These are phyloP conservation scores for Heterodera schachtii DNA, from an alignment of 1,140 invertebrate genomes.

Conservation along the genomic window DNA sequence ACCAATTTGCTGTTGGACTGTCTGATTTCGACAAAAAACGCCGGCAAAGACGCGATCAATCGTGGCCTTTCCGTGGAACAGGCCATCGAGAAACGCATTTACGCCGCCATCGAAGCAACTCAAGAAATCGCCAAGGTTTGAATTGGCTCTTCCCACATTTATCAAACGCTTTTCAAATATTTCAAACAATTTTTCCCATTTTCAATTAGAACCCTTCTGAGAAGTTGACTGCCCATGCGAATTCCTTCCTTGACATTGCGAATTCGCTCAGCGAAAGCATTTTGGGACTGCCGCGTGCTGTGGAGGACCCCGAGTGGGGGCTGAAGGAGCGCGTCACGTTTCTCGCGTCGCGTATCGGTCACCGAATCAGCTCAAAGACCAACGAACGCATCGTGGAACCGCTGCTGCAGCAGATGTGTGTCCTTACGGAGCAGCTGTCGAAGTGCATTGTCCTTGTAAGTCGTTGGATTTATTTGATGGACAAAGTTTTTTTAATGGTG, in stretches of 20 bases:
- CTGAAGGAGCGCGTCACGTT: slow-evolving; percentile 30
- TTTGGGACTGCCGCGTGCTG: slow-evolving; percentile 15
- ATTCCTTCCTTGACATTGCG: slow-evolving; percentile 38
- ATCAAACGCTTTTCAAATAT: neutral
- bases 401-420: slow-evolving; percentile 10
- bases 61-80: slow-evolving; percentile 9
- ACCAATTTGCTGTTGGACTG: slow-evolving; percentile 41
- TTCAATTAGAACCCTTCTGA: slow-evolving; percentile 27
- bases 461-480: neutral
- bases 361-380: slow-evolving; percentile 22
- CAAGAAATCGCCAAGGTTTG: slow-evolving; percentile 38
- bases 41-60: slow-evolving; percentile 7
- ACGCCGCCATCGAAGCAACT: slow-evolving; percentile 26
- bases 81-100: slow-evolving; percentile 32
- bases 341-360: slow-evolving; percentile 36
- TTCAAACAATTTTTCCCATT: neutral
- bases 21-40: slow-evolving; percentile 42
- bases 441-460: slow-evolving; percentile 37
- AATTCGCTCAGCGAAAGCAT: slow-evolving; percentile 41
- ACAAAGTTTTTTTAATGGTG: too few relatives aligned
- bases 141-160: neutral
- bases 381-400: slow-evolving; percentile 39
- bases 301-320: slow-evolving; percentile 28
- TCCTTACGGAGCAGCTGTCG: slow-evolving; percentile 34
- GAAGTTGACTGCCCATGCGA: slow-evolving; percentile 41